Evolutionary conservation across 2,888 invertebrate genomes (phyloP).

Genomic region (Brenthis hecate): DNA sequence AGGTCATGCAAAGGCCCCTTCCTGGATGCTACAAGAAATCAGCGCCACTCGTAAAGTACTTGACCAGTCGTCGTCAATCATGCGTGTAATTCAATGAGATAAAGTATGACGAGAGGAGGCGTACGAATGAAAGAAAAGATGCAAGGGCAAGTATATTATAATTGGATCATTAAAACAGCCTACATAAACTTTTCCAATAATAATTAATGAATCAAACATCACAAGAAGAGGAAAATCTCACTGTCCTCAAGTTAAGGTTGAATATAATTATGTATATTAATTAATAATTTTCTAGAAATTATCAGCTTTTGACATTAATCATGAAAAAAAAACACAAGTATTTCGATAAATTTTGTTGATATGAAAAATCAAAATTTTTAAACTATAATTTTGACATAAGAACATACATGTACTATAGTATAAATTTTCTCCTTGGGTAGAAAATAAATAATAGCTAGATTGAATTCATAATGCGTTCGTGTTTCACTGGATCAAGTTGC

Average conservation of each 20-base stretch:
- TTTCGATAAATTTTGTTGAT: too few relatives aligned
- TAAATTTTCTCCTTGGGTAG: constrained; percentile 4
- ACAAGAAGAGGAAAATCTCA: neutral
- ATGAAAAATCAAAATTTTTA: too few relatives aligned
- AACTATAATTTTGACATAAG: too few relatives aligned
- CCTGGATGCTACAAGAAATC: constrained; percentile 23
- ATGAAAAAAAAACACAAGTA: too few relatives aligned
- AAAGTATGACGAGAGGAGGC: constrained; percentile 1
- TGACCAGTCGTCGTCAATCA: constrained; percentile 13
- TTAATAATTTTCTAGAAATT: too few relatives aligned
- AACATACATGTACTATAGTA: neutral
- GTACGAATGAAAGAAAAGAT: neutral
- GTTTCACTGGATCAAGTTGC: constrained; percentile 24
- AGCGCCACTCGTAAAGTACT: constrained; percentile 11
- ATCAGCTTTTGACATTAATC: too few relatives aligned
- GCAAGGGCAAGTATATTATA: neutral
- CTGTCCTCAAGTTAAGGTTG: neutral
- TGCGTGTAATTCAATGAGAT: constrained; percentile 20
- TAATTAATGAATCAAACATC: neutral
- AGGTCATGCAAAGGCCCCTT: constrained; percentile 24
- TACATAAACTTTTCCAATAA: constrained; percentile 5
- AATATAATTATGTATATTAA: neutral
- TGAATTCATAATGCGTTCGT: constrained; percentile 15
- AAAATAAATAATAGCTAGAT: constrained; percentile 15
- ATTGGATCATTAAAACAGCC: neutral